Base-by-base conservation (phyloP, 1,140 invertebrate genomes). In the Dysdera silvatica region DNA sequence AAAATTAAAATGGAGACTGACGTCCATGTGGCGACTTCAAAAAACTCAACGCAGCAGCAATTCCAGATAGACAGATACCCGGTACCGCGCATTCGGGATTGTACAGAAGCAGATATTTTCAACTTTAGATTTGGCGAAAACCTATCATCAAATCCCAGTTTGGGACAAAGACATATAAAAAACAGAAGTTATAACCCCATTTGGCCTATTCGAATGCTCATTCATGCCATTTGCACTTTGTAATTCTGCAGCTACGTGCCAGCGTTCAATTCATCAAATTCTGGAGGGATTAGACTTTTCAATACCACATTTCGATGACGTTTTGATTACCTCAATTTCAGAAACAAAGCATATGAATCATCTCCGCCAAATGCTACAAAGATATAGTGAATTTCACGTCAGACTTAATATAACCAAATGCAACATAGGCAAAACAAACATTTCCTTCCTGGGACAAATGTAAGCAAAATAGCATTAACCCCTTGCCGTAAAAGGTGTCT, bases 221-320 rank as follows among this genome's bases (percentile, higher is more conserved):
- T 24, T 45, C 40, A 47, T 80, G 73, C 74, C 73, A 12, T 80
- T 80, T 68, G 80, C 79, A 41, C 65, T 80, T 12, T 55, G 58
- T 16, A 78, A 78, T 66, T 71, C 74, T 20, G 72, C 75, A 14
- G 67, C 72, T 18, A 71, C 74, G 20, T 82, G 80, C 66, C 78
- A 81, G 67, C 57, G 80, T 10, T 75, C 77, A n/a, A 80, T 83
- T 48, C 72, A 80, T 65, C 29, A 71, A 16, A 70, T 80, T 1
- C 68, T 79, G 2, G 61, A 72, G 20, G 75, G 70, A 8, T 32
- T 65, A 18, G 45, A 65, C 6, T 65, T 56, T 29, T 37, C 32
- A 26, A 49, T 65, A 23, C 12, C 16, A 2, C 52, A 65, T 52
- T 47, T 82, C 0, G 43, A 65, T 43, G 24, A 59, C 24, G 48